Base-by-base conservation (phyloP, 2,113 vertebrate species). In the Aegithalos caudatus region DNA sequence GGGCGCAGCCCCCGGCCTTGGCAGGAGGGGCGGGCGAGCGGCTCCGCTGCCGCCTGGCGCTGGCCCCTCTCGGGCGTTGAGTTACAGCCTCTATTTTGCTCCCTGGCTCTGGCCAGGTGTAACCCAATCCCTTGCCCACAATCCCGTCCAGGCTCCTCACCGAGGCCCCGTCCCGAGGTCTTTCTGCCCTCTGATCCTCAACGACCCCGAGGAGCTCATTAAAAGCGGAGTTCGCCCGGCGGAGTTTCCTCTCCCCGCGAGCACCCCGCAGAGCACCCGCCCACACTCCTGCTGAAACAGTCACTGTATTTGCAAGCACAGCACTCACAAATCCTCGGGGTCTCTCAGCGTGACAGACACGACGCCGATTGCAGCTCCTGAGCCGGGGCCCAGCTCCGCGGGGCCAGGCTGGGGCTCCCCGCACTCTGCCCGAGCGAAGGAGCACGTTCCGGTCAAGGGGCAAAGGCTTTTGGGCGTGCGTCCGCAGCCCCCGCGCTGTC, bases 41-140 rank as follows among this genome's bases (percentile, higher is more conserved):
- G 44, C 66, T 31, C 1, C 0, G 3, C 58, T 23, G 86, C 80
- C 89, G 82, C 67, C 76, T 14, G 37, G 33, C 4, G 2, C 76
- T 17, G 81, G 81, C 87, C 58, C 17, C 87, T 13, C 51, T 14
- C 33, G 2, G 91, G 88, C 62, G 5, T 90, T 72, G 57, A 45
- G 62, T 96, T 95, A 94, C 95, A 81, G 69, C 31, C 42, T 70
- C 57, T 71, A 31, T 73, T 84, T 84, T 69, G 69, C 66, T 73
- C 61, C 38, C 37, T 13, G 86, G 51, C 86, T 58, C 56, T 21
- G 51, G 40, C 38, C 73, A 35, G 51, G 21, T 1, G 81, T 81
- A 96, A 97, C 58, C 69, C 81, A 86, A 95, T 77, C 92, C 45
- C 42, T 66, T 8, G 50, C 40, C 14, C 67, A 57, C 67, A 67